phyloP scores from a whole-genome alignment of 2,113 vertebrate genomes.

The Martes martes region DNA sequence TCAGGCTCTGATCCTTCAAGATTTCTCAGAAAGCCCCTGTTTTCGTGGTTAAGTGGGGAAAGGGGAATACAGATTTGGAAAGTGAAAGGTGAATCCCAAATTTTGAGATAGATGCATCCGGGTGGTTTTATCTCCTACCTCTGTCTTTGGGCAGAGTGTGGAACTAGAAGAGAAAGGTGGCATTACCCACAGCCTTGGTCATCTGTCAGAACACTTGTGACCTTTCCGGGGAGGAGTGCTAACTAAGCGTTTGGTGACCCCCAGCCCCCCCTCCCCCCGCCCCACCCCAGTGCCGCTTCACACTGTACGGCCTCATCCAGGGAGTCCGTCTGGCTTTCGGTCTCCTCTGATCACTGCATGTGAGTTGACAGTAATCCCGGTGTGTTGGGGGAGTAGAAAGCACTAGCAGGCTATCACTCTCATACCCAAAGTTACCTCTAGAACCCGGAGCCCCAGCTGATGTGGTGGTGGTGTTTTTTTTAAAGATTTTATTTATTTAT shows the following conservation, averaged over 20 bases:
- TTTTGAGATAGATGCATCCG: not conserved
- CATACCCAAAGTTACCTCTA: not conserved
- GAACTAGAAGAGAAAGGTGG: not conserved
- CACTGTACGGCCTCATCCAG: rapidly evolving
- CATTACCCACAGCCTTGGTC: not conserved
- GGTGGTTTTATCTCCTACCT: not conserved
- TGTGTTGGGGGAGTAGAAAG: not conserved
- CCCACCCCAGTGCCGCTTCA: rapidly evolving
- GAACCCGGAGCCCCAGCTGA: not conserved
- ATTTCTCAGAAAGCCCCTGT: not conserved
- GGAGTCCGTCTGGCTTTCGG: not conserved
- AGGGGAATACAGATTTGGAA: not conserved
- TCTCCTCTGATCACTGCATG: rapidly evolving
- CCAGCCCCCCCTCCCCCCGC: no score
- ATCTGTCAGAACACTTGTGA: not conserved
- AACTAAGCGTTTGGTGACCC: not conserved
- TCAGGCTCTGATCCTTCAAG: not conserved
- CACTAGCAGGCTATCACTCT: not conserved
- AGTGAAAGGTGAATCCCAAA: not conserved
- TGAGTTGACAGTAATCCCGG: slow-evolving; percentile 14
- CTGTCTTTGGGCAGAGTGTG: not conserved
- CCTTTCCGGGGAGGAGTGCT: rapidly evolving
- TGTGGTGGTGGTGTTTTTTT: not conserved
- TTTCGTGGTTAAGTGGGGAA: not conserved
- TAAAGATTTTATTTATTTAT: no score